phyloP scores from a whole-genome alignment of 2,888 invertebrate genomes.

The Drosophila robusta region DNA sequence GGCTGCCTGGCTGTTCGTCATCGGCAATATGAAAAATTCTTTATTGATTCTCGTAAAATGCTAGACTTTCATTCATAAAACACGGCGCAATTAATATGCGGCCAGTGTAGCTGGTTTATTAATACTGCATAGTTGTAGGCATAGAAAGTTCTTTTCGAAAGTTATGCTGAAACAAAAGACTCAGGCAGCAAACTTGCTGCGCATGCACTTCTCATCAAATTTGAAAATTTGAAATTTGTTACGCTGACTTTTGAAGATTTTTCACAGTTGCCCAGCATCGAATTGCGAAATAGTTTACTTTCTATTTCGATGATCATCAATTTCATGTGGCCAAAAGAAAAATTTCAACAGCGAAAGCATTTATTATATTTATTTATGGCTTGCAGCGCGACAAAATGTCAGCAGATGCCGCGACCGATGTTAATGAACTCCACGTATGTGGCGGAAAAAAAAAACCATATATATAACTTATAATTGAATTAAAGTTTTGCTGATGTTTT shows the following conservation, averaged over 20 bases:
- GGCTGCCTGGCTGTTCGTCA: constrained; percentile 51
- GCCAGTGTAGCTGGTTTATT: background rate
- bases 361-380: constrained; percentile 20
- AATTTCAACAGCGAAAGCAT: constrained; percentile 48
- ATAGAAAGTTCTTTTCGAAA: constrained; percentile 75
- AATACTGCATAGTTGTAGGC: constrained; percentile 1
- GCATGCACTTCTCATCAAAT: constrained; percentile 19
- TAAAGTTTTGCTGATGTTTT: constrained; percentile 35
- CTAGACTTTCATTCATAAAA: constrained; percentile 75
- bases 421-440: constrained; percentile 46
- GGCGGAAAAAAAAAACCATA: constrained; percentile 24
- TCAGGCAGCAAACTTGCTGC: constrained; percentile 28
- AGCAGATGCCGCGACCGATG: constrained; percentile 35
- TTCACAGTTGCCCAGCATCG: constrained; percentile 42
- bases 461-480: constrained; percentile 39
- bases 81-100: constrained; percentile 50
- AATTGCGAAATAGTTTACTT: constrained; percentile 49
- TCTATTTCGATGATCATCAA: constrained; percentile 55
- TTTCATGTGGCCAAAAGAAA: constrained; percentile 22
- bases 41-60: constrained; percentile 59
- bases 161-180: constrained; percentile 35
- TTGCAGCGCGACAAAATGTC: constrained; percentile 33
- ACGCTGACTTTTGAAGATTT: constrained; percentile 31
- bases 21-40: constrained; percentile 70
- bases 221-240: constrained; percentile 8